Percentiles rank a stretch among this genome's conserved stretches.
Conservation (phyloP, 2,888 invertebrate species). For the Cylloceria caligata region DNA sequence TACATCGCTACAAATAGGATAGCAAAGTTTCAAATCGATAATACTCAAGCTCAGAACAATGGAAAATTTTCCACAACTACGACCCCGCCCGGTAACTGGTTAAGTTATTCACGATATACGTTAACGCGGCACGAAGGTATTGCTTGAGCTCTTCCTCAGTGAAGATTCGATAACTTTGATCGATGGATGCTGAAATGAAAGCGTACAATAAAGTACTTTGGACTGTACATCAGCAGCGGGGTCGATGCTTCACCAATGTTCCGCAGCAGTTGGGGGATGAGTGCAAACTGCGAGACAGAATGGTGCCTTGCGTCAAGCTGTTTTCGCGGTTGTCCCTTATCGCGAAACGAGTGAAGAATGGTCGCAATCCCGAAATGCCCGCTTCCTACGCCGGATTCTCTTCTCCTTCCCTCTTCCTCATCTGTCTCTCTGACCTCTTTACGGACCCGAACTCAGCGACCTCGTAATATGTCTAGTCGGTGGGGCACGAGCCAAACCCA, state of each 20-base stretch:
- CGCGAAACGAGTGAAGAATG: constrained; percentile 73
- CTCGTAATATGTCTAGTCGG: constrained; percentile 66
- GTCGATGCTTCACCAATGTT: constrained; percentile 5
- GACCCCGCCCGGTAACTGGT: not conserved
- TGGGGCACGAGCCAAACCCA: constrained; percentile 28
- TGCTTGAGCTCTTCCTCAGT: not conserved
- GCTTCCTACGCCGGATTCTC: constrained; percentile 54
- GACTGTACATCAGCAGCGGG: not conserved
- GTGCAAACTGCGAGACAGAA: constrained; percentile 23
- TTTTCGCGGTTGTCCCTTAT: constrained; percentile 72
- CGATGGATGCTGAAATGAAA: constrained; percentile 36
- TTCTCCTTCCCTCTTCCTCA: constrained; percentile 25
- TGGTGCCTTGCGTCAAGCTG: constrained; percentile 69
- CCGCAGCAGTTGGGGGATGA: not conserved
- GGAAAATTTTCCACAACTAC: not conserved
- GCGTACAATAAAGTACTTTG: constrained; percentile 3
- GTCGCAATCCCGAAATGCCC: constrained; percentile 73
- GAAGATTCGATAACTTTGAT: constrained; percentile 24
- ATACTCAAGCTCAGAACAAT: not conserved
- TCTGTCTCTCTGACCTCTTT: constrained; percentile 72
- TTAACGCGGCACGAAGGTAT: not conserved
- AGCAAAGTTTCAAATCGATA: too few relatives aligned
- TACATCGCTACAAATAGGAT: too few relatives aligned
- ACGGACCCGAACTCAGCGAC: constrained; percentile 67
- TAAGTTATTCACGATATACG: constrained; percentile 10